Evolutionary conservation across 2,113 vertebrate genomes (phyloP).

Genomic region (Nothoprocta pentlandii): DNA sequence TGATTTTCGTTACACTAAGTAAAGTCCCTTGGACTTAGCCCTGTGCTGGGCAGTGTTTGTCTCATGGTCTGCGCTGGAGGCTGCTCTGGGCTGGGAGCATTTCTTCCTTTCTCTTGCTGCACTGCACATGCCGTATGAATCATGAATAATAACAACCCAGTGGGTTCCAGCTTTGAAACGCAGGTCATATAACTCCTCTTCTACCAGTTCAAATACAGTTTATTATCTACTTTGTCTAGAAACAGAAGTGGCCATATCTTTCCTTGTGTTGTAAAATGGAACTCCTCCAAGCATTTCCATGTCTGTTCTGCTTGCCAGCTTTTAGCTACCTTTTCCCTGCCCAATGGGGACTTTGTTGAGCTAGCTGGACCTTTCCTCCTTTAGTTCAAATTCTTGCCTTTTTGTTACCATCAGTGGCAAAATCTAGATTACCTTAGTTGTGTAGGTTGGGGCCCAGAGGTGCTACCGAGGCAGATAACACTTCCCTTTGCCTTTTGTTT

Average conservation of each 20-base stretch:
- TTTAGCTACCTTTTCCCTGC: not conserved
- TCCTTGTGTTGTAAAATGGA: not conserved
- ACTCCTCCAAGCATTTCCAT: constrained; percentile 16
- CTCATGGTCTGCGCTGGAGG: not conserved
- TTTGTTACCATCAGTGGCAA: not conserved
- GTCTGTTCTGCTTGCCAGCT: not conserved
- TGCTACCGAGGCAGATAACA: not conserved
- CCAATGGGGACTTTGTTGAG: constrained; percentile 22
- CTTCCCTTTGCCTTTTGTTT: not conserved
- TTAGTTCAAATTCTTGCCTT: not conserved
- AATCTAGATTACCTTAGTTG: not conserved
- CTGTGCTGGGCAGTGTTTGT: accelerated
- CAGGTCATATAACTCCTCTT: constrained; percentile 52
- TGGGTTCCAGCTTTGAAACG: constrained; percentile 56
- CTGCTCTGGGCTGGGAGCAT: not conserved
- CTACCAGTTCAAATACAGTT: constrained; percentile 48
- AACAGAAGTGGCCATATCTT: not conserved
- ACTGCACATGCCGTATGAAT: constrained; percentile 44
- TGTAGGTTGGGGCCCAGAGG: not conserved
- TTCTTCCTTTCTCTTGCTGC: constrained; percentile 12
- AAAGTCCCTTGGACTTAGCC: not conserved
- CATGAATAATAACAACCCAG: constrained; percentile 62
- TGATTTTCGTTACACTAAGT: not conserved
- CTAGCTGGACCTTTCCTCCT: constrained; percentile 22
- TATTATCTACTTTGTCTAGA: constrained; percentile 46